These are phyloP conservation scores for Rattus rattus DNA, from an alignment of 2,113 vertebrate genomes.

Conservation along the genomic window DNA sequence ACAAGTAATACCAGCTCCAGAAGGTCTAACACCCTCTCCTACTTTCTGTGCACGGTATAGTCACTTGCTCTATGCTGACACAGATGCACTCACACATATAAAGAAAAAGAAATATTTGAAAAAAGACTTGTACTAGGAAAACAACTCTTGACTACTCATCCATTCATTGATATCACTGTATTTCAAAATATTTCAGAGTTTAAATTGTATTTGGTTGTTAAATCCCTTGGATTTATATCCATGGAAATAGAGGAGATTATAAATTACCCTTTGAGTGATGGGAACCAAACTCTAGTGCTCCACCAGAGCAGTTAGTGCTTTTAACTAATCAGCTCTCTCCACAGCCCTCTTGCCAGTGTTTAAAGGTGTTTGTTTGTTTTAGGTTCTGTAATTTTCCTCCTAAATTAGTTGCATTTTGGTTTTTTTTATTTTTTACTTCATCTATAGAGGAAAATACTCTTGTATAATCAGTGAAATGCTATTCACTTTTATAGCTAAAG, in stretches of 20 bases:
- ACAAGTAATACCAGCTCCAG: not conserved
- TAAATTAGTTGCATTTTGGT: not conserved
- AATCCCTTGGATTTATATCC: not conserved
- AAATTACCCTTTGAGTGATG: not conserved
- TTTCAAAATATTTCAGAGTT: not conserved
- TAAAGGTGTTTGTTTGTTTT: not conserved
- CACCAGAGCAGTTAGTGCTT: too few relatives aligned
- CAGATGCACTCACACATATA: not conserved
- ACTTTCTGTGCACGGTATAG: not conserved
- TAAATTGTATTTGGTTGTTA: not conserved
- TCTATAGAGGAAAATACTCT: not conserved
- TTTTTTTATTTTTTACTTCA: not conserved
- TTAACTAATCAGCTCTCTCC: too few relatives aligned
- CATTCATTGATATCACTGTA: not conserved
- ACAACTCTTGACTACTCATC: not conserved
- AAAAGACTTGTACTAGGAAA: not conserved
- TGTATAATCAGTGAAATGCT: not conserved
- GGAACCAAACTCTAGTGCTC: not conserved
- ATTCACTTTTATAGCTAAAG: not conserved
- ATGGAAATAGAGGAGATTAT: not conserved
- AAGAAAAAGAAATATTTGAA: not conserved
- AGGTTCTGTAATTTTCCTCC: not conserved
- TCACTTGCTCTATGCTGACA: not conserved
- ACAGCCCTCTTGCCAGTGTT: not conserved
- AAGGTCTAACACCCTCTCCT: not conserved